Evolutionary conservation across 1,140 invertebrate genomes (phyloP).

Genomic region (Orius laevigatus): DNA sequence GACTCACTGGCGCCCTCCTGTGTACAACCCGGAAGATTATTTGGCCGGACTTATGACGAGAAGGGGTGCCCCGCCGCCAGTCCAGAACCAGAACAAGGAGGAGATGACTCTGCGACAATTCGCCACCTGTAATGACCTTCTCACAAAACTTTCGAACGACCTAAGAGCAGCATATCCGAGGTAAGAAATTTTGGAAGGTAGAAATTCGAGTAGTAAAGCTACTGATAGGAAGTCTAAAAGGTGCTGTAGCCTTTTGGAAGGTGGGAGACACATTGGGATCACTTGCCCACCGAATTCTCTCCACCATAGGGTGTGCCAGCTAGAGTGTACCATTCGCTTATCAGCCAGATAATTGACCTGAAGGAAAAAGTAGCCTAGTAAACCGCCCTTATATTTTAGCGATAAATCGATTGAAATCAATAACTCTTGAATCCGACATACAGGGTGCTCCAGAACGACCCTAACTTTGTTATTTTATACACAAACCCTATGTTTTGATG

Average conservation of each 20-base stretch:
- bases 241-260: neutral
- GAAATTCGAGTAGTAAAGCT: neutral
- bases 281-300: too few species aligned
- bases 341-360: too few species aligned
- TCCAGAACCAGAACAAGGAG: slow-evolving; percentile 26
- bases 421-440: too few species aligned
- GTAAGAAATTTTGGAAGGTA: slow-evolving; percentile 31
- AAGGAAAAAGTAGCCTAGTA: too few species aligned
- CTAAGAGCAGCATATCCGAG: slow-evolving; percentile 71
- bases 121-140: slow-evolving; percentile 64
- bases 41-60: slow-evolving; percentile 57
- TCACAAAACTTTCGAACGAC: slow-evolving; percentile 73
- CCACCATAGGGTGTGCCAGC: too few species aligned
- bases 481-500: too few species aligned
- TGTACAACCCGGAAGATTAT: slow-evolving; percentile 75
- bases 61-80: slow-evolving; percentile 31
- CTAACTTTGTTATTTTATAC: too few species aligned
- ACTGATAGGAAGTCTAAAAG: neutral
- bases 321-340: too few species aligned
- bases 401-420: too few species aligned
- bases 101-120: slow-evolving; percentile 80
- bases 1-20: slow-evolving; percentile 66
- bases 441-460: too few species aligned
- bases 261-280: neutral
- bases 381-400: too few species aligned